Percentiles rank a stretch among this genome's conserved stretches.
phyloP scores from a whole-genome alignment of 2,113 vertebrate species.

The Petrocephalus microphthalmus region DNA sequence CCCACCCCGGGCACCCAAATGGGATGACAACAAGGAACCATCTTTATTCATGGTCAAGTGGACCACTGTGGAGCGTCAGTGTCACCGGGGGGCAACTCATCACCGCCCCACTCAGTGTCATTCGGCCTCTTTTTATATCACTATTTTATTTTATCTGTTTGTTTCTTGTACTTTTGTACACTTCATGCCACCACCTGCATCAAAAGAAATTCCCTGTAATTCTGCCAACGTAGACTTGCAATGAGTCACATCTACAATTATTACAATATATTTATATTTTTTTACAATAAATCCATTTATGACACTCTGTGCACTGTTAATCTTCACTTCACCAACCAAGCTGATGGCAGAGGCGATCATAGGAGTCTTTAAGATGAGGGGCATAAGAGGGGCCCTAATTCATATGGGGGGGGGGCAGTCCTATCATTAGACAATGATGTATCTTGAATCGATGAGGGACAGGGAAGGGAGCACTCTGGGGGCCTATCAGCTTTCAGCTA shows the following conservation, averaged over 20 bases:
- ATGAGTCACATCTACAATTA: background rate
- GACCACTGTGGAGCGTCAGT: background rate
- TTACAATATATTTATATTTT: background rate
- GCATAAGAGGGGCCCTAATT: background rate
- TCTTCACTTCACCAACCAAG: no score
- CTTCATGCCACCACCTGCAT: background rate
- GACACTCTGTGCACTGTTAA: no score
- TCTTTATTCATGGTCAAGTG: background rate
- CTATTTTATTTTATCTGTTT: background rate
- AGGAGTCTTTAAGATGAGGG: no score
- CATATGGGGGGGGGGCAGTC: background rate
- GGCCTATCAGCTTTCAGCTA: background rate
- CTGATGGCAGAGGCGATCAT: no score
- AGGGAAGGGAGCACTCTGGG: background rate
- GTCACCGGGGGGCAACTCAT: background rate
- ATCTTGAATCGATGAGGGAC: background rate
- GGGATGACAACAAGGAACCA: background rate
- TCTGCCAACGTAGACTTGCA: background rate
- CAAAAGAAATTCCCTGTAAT: background rate
- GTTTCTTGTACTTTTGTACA: background rate
- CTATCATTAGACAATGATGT: background rate
- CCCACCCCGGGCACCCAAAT: background rate
- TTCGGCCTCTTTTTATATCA: background rate
- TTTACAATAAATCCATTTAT: background rate
- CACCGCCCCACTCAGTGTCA: background rate